Base-by-base conservation (phyloP, 2,113 vertebrate genomes). In the Triplophysa dalaica region DNA sequence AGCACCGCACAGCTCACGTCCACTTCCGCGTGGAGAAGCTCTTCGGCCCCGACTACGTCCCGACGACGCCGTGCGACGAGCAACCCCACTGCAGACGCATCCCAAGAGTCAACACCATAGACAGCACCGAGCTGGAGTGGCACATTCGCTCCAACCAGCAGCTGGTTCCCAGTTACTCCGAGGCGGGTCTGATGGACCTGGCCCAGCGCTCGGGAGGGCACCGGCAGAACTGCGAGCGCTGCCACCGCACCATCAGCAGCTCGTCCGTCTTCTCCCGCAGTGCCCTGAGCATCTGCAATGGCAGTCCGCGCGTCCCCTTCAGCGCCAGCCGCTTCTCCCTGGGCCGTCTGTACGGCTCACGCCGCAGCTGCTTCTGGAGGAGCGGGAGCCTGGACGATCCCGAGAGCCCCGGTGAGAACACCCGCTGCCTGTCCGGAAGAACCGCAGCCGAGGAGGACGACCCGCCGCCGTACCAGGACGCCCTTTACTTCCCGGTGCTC, bases 91-190 rank as follows among this genome's bases (percentile, higher is more conserved):
- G 94, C 86, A 93, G 94, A 16, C 94, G 95, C 64, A 96, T 98
- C 89, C 96, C 97, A 13, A 94, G 97, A 0, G 96, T 98, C 80
- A 97, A 98, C 91, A 98, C 97, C 2, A 94, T 98, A 29, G 97
- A 98, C 91, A 98, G 96, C 85, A 98, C 97, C 0, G 97, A 98
- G 82, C 89, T 98, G 79, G 97, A 98, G 84, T 98, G 97, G 97
- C 96, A 98, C 88, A 98, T 98, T 83, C 93, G 96, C 2, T 98
- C 96, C 88, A 98, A 98, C 87, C 97, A 97, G 93, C 97, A 98
- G 81, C 92, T 98, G 83, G 97, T 98, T 81, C 97, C 97, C 87
- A 98, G 97, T 87, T 98, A 98, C 88, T 98, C 97, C 0, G 97
- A 98, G 75, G 97, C 96, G 0, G 96, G 97, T 69, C 90, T 98